Base-by-base conservation (phyloP, 92 coral and sea anemone genomes). In the Epizoanthus rinbou region DNA sequence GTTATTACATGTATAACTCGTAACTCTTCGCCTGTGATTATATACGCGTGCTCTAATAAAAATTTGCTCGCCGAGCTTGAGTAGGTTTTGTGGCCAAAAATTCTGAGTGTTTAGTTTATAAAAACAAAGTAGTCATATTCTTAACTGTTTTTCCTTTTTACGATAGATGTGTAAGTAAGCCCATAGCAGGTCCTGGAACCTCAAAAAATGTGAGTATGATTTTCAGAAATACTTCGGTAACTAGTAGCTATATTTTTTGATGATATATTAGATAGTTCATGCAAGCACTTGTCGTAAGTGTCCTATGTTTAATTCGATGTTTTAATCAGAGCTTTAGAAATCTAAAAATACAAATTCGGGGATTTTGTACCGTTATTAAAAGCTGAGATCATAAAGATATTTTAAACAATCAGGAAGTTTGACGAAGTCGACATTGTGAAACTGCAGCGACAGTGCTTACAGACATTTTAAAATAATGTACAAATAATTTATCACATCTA, bases 191-290 rank as follows among this genome's bases (percentile, higher is more conserved):
- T 57, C 25, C 71, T 24, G 28, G 28, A 23, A 2, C 9, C 18
- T 62, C 66, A 23, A 39, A 19, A 37, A 78, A 78, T 19, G 82
- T 78, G 64, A 60, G 82, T 78, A 4, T 60, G 43, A 37, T 78
- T 37, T 62, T 19, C 0, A n/a, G 6, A 2, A 41, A 59, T 41
- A 35, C 18, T n/a, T 33, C 39, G 37, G 9, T 43, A 24, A 47
- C 13, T 19, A 10, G 7, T n/a, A 17, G 39, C 19, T 5, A 50
- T 19, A 8, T 75, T 58, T 75, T 64, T n/a, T 7, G 17, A 16
- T 1, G 81, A 53, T 9, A 50, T 33, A 75, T 57, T 75, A 64
- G 58, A 16, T 54, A 57, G 33, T 31, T 54, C 24, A 9, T 47
- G 43, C 13, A 24, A n/a, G 15, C 39, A 56, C 67, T 23, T 19